Percentiles rank a stretch among this genome's conserved stretches.
Evolutionary conservation across 1,140 invertebrate genomes (phyloP).

Genomic region (Papilio dardanus): DNA sequence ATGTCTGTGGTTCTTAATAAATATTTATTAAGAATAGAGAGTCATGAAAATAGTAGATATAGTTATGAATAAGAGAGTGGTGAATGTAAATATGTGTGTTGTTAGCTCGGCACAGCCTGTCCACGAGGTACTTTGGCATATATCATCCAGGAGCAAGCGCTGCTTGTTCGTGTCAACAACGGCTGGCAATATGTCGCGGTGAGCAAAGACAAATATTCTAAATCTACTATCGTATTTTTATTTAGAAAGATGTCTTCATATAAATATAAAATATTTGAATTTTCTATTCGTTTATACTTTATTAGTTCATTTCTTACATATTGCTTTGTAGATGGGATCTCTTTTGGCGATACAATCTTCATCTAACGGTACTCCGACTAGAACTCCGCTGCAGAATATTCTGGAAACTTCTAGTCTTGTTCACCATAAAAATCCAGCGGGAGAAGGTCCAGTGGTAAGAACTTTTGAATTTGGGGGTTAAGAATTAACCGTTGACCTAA

Average conservation of each 20-base stretch:
- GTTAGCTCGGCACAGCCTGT: constrained; percentile 89
- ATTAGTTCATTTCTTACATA: neutral
- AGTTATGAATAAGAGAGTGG: neutral
- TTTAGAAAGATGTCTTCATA: neutral
- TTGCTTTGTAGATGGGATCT: constrained; percentile 67
- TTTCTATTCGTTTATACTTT: neutral
- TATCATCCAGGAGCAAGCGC: constrained; percentile 93
- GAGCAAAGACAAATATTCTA: constrained; percentile 65
- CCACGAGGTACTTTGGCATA: constrained; percentile 95
- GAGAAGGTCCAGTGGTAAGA: constrained; percentile 72
- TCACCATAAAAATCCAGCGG: constrained; percentile 68
- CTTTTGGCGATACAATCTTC: constrained; percentile 65
- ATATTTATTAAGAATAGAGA: neutral
- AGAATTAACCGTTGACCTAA: too few relatives aligned
- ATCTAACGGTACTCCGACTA: constrained; percentile 58
- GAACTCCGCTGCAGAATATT: constrained; percentile 66
- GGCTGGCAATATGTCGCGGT: constrained; percentile 97
- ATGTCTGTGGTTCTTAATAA: too few relatives aligned
- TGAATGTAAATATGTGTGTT: constrained; percentile 6
- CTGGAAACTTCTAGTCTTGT: constrained; percentile 73
- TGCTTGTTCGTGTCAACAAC: constrained; percentile 93
- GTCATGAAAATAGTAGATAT: neutral
- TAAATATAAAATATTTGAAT: neutral
- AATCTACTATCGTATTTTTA: constrained; percentile 27
- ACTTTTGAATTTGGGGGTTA: too few relatives aligned